Conservation (phyloP, 2,888 invertebrate genomes). For the Drosophila helvetica region DNA sequence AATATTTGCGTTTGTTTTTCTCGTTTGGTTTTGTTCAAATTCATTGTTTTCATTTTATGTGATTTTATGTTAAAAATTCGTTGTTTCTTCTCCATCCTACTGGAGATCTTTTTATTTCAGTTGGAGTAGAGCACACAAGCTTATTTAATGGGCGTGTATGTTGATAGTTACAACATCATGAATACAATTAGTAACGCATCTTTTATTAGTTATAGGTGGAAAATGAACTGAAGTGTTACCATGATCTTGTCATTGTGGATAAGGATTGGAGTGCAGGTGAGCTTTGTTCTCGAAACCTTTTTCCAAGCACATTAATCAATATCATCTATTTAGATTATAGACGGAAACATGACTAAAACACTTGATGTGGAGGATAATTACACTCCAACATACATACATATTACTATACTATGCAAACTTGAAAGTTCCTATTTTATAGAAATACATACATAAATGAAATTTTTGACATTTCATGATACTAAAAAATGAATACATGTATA, state of each 20-base stretch:
- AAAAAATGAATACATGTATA: constrained; percentile 47
- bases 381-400: constrained; percentile 48
- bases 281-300: background rate
- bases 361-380: constrained; percentile 8
- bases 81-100: constrained; percentile 1
- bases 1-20: constrained; percentile 23
- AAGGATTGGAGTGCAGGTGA: constrained; percentile 25
- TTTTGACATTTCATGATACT: constrained; percentile 55
- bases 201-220: constrained; percentile 75
- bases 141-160: background rate
- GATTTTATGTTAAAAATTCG: background rate
- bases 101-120: constrained; percentile 10
- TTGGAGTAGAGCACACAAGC: constrained; percentile 5
- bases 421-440: constrained; percentile 79
- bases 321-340: constrained; percentile 19
- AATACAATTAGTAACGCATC: constrained; percentile 26
- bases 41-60: background rate
- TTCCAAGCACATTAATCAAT: background rate
- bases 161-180: background rate
- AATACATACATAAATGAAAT: constrained; percentile 37
- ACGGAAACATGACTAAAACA: constrained; percentile 1
- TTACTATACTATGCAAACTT: constrained; percentile 66
- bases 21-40: background rate
- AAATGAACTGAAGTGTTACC: constrained; percentile 54
- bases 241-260: constrained; percentile 18